A percentile compares a stretch with the other conserved stretches of the same genome.
phyloP scores from a whole-genome alignment of 2,888 invertebrate species.

The Lacanobia oleracea region DNA sequence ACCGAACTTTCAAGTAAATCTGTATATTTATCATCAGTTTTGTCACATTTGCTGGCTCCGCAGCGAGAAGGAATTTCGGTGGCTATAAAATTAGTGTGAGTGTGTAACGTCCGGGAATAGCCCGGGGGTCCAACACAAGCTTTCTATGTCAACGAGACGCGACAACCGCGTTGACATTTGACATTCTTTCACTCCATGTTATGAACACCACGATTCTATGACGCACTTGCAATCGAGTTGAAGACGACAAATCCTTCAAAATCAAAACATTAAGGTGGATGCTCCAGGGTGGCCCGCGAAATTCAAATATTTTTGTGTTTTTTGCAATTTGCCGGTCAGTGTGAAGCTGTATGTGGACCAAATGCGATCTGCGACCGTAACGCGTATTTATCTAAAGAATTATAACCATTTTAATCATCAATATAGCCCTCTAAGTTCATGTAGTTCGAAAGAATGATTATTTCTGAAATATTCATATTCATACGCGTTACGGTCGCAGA shows the following conservation, averaged over 20 bases:
- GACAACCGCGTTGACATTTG: constrained; percentile 64
- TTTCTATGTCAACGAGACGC: constrained; percentile 76
- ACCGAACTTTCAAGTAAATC: constrained; percentile 30
- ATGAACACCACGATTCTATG: constrained; percentile 16
- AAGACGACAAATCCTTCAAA: not conserved
- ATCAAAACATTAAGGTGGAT: not conserved
- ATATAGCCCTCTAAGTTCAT: too few species aligned
- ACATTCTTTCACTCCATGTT: constrained; percentile 62
- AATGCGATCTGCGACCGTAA: too few species aligned
- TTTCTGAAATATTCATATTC: too few species aligned
- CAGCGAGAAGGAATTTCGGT: constrained; percentile 77
- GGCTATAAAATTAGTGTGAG: constrained; percentile 86
- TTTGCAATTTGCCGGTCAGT: too few species aligned
- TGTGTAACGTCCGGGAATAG: constrained; percentile 81
- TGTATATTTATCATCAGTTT: constrained; percentile 53
- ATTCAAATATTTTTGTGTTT: too few species aligned
- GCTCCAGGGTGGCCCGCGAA: too few species aligned
- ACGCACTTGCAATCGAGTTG: not conserved
- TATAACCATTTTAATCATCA: too few species aligned
- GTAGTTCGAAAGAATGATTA: too few species aligned
- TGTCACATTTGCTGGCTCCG: constrained; percentile 67
- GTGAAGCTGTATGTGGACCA: too few species aligned
- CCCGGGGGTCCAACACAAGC: constrained; percentile 74
- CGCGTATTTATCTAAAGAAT: too few species aligned
- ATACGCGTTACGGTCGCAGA: too few species aligned